These are phyloP conservation scores for Xiphophorus birchmanni DNA, from an alignment of 2,797 vertebrate genomes.

Conservation along the genomic window DNA sequence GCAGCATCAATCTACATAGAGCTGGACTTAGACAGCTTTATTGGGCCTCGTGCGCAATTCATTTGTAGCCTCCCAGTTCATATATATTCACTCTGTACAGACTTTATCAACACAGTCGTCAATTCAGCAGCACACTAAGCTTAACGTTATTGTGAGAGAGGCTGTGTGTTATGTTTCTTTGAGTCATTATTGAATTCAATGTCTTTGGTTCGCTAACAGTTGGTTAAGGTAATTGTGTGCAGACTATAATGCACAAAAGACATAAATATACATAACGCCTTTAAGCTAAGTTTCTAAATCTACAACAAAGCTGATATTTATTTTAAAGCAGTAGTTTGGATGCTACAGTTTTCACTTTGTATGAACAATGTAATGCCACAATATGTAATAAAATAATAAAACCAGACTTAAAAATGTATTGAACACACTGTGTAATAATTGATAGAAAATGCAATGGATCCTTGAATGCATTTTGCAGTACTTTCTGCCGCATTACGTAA, in stretches of 20 bases:
- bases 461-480: too few species aligned
- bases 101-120: not conserved
- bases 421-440: too few species aligned
- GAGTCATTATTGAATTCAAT: not conserved
- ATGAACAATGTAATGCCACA: too few species aligned
- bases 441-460: too few species aligned
- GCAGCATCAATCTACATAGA: not conserved
- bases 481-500: too few species aligned
- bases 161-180: not conserved
- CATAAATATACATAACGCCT: not conserved
- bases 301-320: not conserved
- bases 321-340: not conserved
- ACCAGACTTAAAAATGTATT: too few species aligned
- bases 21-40: conserved; percentile 4
- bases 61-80: conserved; percentile 1
- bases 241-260: not conserved
- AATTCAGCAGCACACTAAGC: not conserved
- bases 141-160: not conserved
- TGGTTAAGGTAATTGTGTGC: not conserved
- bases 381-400: too few species aligned
- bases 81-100: conserved; percentile 4
- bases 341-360: not conserved
- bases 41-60: not conserved
- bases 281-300: not conserved
- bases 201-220: not conserved